A percentile compares a stretch with the other conserved stretches of the same genome.
Conservation (phyloP, 1,140 invertebrate species). For the Nomia melanderi region DNA sequence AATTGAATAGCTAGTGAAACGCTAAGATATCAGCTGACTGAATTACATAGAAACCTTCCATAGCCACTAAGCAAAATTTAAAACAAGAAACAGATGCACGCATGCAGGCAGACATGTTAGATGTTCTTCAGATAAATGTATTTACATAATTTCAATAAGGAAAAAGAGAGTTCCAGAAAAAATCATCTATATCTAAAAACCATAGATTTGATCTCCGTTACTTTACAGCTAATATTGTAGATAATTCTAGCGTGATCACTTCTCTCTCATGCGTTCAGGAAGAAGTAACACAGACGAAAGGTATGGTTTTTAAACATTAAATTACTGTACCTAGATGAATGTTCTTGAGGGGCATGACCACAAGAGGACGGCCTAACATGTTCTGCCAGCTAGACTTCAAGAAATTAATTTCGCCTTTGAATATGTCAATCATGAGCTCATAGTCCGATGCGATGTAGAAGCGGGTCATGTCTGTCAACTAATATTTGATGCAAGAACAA, state of each 20-base stretch:
- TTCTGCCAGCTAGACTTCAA: constrained; percentile 98
- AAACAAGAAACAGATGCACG: constrained; percentile 53
- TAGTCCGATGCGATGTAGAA: constrained; percentile 99
- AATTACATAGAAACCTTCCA: constrained; percentile 33
- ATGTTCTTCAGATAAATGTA: constrained; percentile 32
- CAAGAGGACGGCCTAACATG: constrained; percentile 93
- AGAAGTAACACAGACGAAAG: constrained; percentile 47
- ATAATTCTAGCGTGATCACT: constrained; percentile 8
- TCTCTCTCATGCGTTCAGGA: constrained; percentile 6
- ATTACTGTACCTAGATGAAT: constrained; percentile 93
- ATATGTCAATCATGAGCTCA: constrained; percentile 97
- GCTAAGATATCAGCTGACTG: constrained; percentile 3
- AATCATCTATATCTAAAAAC: constrained; percentile 35
- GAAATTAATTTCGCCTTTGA: constrained; percentile 97
- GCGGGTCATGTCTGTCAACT: constrained; percentile 97
- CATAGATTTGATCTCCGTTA: constrained; percentile 45
- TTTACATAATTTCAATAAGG: constrained; percentile 26
- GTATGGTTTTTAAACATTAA: constrained; percentile 60
- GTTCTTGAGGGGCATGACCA: constrained; percentile 93
- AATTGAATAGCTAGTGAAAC: constrained; percentile 8
- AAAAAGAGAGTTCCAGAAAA: constrained; percentile 12
- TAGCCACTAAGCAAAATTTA: constrained; percentile 43
- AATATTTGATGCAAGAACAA: constrained; percentile 76
- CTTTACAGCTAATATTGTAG: neutral
- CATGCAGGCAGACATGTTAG: constrained; percentile 65